A percentile compares a stretch with the other conserved stretches of the same genome.
phyloP scores from a whole-genome alignment of 2,113 vertebrate genomes.

The Notothenia rossii region DNA sequence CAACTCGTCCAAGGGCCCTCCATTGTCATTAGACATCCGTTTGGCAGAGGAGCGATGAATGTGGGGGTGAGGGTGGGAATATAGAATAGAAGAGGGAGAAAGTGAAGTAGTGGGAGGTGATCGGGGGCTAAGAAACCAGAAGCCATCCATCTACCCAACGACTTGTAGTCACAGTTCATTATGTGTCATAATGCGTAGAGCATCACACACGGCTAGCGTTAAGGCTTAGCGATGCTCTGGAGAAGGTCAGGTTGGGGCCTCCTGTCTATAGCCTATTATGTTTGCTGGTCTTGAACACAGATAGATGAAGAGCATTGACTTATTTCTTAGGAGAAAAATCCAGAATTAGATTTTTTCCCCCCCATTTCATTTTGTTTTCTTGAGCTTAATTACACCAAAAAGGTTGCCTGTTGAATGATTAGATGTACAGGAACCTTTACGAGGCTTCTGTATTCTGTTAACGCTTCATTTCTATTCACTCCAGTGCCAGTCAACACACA shows the following conservation, averaged over 20 bases:
- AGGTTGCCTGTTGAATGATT: conserved; percentile 2
- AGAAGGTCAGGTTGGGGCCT: conserved; percentile 49
- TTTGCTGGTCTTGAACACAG: conserved; percentile 26
- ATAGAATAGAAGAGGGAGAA: conserved; percentile 62
- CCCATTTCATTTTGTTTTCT: not conserved
- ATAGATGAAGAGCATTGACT: not conserved
- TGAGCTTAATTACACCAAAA: not conserved
- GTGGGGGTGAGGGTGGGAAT: conserved; percentile 11
- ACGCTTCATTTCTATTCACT: conserved; percentile 12
- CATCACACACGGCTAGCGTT: conserved; percentile 51
- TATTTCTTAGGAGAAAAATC: not conserved
- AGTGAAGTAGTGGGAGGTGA: conserved; percentile 72
- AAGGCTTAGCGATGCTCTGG: conserved; percentile 31
- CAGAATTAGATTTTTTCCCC: not conserved
- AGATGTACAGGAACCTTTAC: not conserved
- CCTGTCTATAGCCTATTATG: not conserved
- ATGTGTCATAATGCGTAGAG: conserved; percentile 68
- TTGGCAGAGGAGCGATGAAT: conserved; percentile 75
- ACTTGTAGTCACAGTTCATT: conserved; percentile 79
- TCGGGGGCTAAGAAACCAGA: conserved; percentile 64
- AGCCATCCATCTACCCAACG: conserved; percentile 76
- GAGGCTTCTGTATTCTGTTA: conserved; percentile 2
- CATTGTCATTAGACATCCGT: conserved; percentile 79
- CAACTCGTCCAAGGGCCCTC: conserved; percentile 74
- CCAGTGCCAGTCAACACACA: conserved; percentile 5